Conservation (phyloP, 2,797 vertebrate genomes). For the Tauraco hartlaubi region DNA sequence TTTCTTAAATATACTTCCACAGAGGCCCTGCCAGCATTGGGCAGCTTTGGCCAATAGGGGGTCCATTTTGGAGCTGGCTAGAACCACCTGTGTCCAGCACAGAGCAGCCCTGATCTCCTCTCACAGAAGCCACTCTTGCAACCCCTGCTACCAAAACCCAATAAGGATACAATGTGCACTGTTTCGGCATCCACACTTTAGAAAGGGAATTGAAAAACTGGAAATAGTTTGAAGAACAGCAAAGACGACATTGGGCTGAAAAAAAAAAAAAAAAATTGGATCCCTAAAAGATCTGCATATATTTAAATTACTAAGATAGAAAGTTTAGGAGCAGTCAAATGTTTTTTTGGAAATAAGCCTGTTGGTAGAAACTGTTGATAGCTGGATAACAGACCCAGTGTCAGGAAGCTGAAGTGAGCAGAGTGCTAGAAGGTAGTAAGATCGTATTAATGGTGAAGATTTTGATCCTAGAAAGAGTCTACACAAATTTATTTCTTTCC, state of each 20-base stretch:
- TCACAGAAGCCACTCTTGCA: background rate
- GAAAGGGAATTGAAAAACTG: background rate
- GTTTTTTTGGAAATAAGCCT: background rate
- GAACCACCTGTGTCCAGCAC: background rate
- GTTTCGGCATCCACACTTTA: background rate
- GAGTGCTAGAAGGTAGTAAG: background rate
- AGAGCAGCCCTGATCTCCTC: background rate
- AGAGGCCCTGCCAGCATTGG: background rate
- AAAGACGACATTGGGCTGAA: background rate
- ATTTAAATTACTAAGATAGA: background rate
- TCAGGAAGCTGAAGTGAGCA: background rate
- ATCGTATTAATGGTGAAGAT: background rate
- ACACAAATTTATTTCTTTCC: background rate
- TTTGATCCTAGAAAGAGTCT: background rate
- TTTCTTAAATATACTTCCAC: no score
- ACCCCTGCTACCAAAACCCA: background rate
- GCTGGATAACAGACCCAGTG: background rate
- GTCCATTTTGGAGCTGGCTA: background rate
- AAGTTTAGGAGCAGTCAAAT: background rate
- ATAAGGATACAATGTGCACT: background rate
- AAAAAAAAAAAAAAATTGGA: background rate
- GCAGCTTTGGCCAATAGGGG: background rate
- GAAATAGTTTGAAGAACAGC: background rate
- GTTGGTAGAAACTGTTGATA: background rate
- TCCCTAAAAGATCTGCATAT: background rate